Base-by-base conservation (phyloP, 2,113 vertebrate genomes). In the Bothrops jararaca region DNA sequence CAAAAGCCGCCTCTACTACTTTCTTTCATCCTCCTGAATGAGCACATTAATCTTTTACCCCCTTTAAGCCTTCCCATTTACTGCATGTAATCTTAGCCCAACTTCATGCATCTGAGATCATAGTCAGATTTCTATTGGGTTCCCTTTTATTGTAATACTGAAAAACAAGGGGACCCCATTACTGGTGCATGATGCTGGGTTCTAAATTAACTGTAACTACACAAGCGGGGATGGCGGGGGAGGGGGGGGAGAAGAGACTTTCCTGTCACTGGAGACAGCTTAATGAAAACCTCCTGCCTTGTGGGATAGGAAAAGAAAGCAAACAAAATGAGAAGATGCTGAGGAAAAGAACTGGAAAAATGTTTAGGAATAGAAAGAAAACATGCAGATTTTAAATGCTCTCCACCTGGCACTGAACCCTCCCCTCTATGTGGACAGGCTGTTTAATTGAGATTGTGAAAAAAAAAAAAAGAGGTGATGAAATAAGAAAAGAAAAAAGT, bases 11-110 rank as follows among this genome's bases (percentile, higher is more conserved):
- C 23, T 93, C 93, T 92, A 52, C 10, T 56, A 92, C 42, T 1
- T 95, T 24, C 85, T 60, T 94, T 94, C 90, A 93, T 86, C 52
- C 80, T 89, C 91, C 80, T 48, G 85, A 94, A 85, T 91, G 48
- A 94, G 91, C 48, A 64, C 3, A 0, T 94, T 94, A 86, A 93
- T 95, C 45, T 39, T 39, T 93, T 91, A 4, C 24, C 23, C 24
- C 23, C 90, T 93, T 85, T 39, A 88, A 34, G 64, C 42, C 5
- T 57, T 20, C 85, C 69, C 26, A 89, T 24, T 34, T 18, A 60
- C 58, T 0, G 0, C 8, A 86, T 0, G 0, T 53, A 58, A 53
- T 94, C 90, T 94, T 52, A 45, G 29, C 88, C 89, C 52, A 93
- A 0, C 0, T 89, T 64, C 56, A 87, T 74, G 7, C 5, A 4